Evolutionary conservation across 2,113 vertebrate genomes (phyloP).

Genomic region (Galemys pyrenaicus): DNA sequence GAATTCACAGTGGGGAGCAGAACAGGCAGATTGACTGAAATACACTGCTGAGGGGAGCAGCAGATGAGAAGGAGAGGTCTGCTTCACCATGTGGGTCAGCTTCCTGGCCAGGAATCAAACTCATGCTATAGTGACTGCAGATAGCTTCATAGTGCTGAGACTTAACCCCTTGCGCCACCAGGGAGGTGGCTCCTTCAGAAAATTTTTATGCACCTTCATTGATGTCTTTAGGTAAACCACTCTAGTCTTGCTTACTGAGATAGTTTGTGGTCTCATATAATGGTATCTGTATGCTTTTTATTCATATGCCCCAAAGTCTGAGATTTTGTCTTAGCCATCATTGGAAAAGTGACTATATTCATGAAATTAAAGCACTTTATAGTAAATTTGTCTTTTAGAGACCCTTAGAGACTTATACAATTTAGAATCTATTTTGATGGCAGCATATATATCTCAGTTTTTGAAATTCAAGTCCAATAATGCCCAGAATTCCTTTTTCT

Average conservation of each 20-base stretch:
- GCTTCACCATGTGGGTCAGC: too few relatives aligned
- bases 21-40: too few relatives aligned
- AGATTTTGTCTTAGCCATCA: constrained; percentile 23
- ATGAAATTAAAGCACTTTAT: neutral
- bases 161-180: too few relatives aligned
- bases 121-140: too few relatives aligned
- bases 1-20: too few relatives aligned
- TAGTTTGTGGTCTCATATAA: neutral
- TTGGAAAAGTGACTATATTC: neutral
- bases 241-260: neutral
- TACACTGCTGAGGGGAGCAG: too few relatives aligned
- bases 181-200: too few relatives aligned
- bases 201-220: neutral
- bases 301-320: neutral
- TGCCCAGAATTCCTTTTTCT: neutral
- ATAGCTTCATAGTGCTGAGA: too few relatives aligned
- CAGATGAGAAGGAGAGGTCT: too few relatives aligned
- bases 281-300: constrained; percentile 6
- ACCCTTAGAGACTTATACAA: neutral
- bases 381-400: neutral
- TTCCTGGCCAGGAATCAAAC: too few relatives aligned
- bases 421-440: constrained; percentile 15
- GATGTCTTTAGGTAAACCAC: neutral
- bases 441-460: neutral
- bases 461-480: constrained; percentile 23